Evolutionary conservation across 2,113 vertebrate genomes (phyloP).

Genomic region (Rhinolophus ferrumequinum): DNA sequence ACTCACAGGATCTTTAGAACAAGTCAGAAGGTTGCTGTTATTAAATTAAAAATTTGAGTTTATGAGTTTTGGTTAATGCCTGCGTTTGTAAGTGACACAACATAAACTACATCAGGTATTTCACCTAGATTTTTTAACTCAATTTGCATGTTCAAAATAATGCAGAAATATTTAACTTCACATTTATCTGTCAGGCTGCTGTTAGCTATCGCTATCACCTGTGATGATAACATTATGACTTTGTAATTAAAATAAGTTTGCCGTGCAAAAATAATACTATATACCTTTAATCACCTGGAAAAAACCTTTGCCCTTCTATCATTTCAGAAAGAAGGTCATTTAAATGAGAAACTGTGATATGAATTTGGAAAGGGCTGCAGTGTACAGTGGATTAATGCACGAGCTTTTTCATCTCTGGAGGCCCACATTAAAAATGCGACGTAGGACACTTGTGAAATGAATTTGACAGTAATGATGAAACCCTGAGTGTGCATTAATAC

Average conservation of each 20-base stretch:
- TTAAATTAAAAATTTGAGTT: conserved; percentile 64
- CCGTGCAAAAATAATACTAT: conserved; percentile 57
- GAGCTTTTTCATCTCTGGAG: conserved; percentile 64
- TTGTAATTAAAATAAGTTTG: conserved; percentile 77
- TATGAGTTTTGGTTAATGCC: conserved; percentile 24
- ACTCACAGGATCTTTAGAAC: not conserved
- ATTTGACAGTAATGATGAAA: conserved; percentile 62
- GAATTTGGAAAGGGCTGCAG: conserved; percentile 61
- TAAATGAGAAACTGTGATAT: conserved; percentile 72
- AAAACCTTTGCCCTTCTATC: conserved; percentile 65
- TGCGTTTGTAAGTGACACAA: conserved; percentile 58
- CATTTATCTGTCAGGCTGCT: not conserved
- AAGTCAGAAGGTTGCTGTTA: not conserved
- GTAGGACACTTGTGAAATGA: conserved; percentile 63
- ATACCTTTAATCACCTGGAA: conserved; percentile 71
- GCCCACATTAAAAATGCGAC: conserved; percentile 57
- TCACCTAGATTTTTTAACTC: conserved; percentile 32
- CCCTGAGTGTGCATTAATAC: conserved; percentile 10
- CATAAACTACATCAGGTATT: conserved; percentile 40
- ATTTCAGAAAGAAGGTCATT: conserved; percentile 71
- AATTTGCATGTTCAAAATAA: not conserved
- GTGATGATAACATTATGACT: conserved; percentile 74
- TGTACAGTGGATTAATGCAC: conserved; percentile 20
- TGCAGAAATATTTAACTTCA: not conserved
- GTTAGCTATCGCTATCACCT: conserved; percentile 49